A percentile compares a stretch with the other conserved stretches of the same genome.
Evolutionary conservation across 37 sponge, comb jelly and placozoan genomes (phyloP).

Genomic region (Ephydatia muelleri): DNA sequence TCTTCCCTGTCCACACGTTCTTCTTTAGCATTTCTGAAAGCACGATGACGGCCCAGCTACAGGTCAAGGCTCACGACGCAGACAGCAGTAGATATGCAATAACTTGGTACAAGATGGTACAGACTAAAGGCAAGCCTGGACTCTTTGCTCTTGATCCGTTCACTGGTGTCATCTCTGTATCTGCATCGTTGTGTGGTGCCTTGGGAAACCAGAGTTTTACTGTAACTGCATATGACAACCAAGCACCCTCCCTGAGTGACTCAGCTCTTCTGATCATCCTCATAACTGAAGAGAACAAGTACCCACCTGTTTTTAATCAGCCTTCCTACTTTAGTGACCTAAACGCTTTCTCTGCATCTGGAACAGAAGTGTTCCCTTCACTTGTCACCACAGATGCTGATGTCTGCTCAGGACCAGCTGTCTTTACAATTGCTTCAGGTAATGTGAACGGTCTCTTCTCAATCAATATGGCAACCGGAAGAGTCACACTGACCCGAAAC

Average conservation of each 20-base stretch:
- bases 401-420: slow-evolving; percentile 54
- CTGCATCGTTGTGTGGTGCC: slow-evolving; percentile 22
- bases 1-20: slow-evolving; percentile 28
- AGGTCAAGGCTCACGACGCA: slow-evolving; percentile 43
- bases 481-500: slow-evolving; percentile 39
- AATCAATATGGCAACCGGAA: slow-evolving; percentile 58
- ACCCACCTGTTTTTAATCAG: slow-evolving; percentile 60
- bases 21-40: slow-evolving; percentile 62
- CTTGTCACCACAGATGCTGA: slow-evolving; percentile 66
- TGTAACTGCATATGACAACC: slow-evolving; percentile 46
- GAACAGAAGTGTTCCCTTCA: slow-evolving; percentile 34
- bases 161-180: slow-evolving; percentile 47
- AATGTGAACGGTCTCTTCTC: slow-evolving; percentile 49
- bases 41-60: not conserved
- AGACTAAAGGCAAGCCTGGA: not conserved
- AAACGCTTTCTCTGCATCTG: slow-evolving; percentile 26
- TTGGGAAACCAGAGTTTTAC: slow-evolving; percentile 27
- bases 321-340: slow-evolving; percentile 69
- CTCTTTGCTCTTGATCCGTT: slow-evolving; percentile 30
- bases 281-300: slow-evolving; percentile 59
- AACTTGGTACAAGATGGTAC: slow-evolving; percentile 32
- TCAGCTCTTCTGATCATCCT: slow-evolving; percentile 36
- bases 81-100: slow-evolving; percentile 59
- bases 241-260: slow-evolving; percentile 4
- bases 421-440: slow-evolving; percentile 43